Evolutionary conservation across 2,797 vertebrate species (phyloP), one percentile per base, ranked within the genome.

Genomic region (Tadarida brasiliensis): DNA sequence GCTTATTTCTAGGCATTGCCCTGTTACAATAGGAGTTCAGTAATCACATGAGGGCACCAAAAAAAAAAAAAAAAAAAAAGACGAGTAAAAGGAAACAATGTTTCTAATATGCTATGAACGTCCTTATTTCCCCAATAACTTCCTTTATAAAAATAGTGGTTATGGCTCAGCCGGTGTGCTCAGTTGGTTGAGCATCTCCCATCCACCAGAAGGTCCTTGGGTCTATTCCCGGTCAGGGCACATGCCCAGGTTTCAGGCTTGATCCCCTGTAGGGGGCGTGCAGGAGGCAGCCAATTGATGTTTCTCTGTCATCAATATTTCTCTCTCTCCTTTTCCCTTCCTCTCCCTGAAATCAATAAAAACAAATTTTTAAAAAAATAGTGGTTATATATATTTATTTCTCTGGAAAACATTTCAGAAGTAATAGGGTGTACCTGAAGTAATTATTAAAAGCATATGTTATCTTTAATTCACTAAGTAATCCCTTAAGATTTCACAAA

Each of bases 81-180:
- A 30, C 0, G 19, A n/a, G 22, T 10, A 11, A 35, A 57, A 26
- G 30, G 30, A 11, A 80, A 33, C 11, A 68, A 14, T 6, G 2
- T 47, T 88, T 68, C 56, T 59, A 61, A 30, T 78, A 49, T 44
- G 39, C 39, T 44, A 44, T 44, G 39, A 44, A 44, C 5, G 7
- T 7, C 39, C 11, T 81, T 54, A 30, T 59, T 35, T 67, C 39
- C 7, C 77, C 33, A 77, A 35, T 49, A 77, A 76, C 30, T 86
- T 71, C 22, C 47, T 93, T 65, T 88, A 26, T 82, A 51, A 96
- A 86, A 91, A 67, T 73, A 44, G 44, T 39, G n/a, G 11, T 93
- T 85, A 24, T 91, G 11, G 39, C 39, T 44, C 39, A 44, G 39
- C 7, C 39, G 7, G 39, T 44, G 39, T 44, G 39, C 39, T 44